Evolutionary conservation across 2,888 invertebrate genomes (phyloP), one percentile per base, ranked within the genome.

Genomic region (Tipula confusa): DNA sequence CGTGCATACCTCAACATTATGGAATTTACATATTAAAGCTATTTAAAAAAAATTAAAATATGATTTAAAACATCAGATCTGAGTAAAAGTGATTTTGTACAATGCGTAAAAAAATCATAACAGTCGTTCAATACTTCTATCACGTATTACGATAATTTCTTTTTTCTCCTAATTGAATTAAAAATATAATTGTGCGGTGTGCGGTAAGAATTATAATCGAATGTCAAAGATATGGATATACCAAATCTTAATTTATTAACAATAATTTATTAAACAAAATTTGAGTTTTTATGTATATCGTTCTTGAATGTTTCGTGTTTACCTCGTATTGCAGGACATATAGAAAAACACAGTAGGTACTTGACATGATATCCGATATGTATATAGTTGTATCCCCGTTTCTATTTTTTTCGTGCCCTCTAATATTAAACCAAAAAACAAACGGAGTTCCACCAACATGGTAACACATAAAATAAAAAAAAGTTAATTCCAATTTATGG

Each of bases 401-500:
- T 64, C 48, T 7, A 24, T 64, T 43, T 43, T 36, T 36, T 9
- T 36, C 6, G 9, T 18, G 48, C 18, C 18, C 48, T 64, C 64
- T 64, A 64, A 64, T 64, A 64, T 24, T 64, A 64, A 64, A 64
- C 64, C 64, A 64, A 64, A 64, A 24, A 64, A 64, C 9, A 64
- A 64, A 64, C 24, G 24, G 24, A 64, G 64, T 24, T 24, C 64
- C 64, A 64, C 64, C 64, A 64, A 24, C 64, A 64, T 11, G 11
- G 33, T 6, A 4, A 33, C 3, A 64, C 15, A 43, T 43, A 43
- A 15, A 43, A 43, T 43, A 43, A 43, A 24, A 38, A 24, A 64
- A 64, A 64, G 24, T 64, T 64, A 64, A 64, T 64, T 64, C 64
- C 64, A 24, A 64, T 64, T 64, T 64, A 64, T 64, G 64, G 64